These are phyloP conservation scores for Pseudanteris insignis DNA, from an alignment of 2,888 invertebrate genomes.

Conservation along the genomic window DNA sequence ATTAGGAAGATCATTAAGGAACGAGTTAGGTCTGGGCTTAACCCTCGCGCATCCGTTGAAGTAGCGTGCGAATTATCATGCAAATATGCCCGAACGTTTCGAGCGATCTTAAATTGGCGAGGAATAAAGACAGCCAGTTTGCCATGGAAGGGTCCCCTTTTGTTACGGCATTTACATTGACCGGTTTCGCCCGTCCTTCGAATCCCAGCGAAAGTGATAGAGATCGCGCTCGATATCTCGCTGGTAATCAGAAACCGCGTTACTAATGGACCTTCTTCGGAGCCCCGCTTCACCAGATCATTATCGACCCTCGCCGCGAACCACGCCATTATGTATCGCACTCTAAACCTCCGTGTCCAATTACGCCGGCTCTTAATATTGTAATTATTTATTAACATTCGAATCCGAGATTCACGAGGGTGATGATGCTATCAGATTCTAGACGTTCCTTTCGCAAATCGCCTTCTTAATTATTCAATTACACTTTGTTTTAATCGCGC, in stretches of 20 bases:
- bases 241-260: conserved; percentile 41
- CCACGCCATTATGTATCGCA: conserved; percentile 14
- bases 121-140: conserved; percentile 31
- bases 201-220: conserved; percentile 47
- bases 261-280: conserved; percentile 40
- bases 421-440: conserved; percentile 8
- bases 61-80: conserved; percentile 36
- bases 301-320: conserved; percentile 28
- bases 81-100: conserved; percentile 26
- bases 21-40: conserved; percentile 9
- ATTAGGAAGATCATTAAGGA: conserved; percentile 29
- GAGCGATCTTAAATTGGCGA: conserved; percentile 5
- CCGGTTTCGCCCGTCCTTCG: conserved; percentile 33
- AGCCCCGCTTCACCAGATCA: conserved; percentile 34
- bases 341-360: conserved; percentile 24
- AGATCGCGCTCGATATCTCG: conserved; percentile 55
- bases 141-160: conserved; percentile 19
- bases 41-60: conserved; percentile 11
- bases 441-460: neutral
- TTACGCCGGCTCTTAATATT: conserved; percentile 24
- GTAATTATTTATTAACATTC: conserved; percentile 29
- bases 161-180: conserved; percentile 22
- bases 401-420: conserved; percentile 15
- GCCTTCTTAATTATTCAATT: neutral
- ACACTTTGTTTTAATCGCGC: neutral